A percentile compares a stretch with the other conserved stretches of the same genome.
phyloP scores from a whole-genome alignment of 2,797 vertebrate species.

The Gymnothorax javanicus region DNA sequence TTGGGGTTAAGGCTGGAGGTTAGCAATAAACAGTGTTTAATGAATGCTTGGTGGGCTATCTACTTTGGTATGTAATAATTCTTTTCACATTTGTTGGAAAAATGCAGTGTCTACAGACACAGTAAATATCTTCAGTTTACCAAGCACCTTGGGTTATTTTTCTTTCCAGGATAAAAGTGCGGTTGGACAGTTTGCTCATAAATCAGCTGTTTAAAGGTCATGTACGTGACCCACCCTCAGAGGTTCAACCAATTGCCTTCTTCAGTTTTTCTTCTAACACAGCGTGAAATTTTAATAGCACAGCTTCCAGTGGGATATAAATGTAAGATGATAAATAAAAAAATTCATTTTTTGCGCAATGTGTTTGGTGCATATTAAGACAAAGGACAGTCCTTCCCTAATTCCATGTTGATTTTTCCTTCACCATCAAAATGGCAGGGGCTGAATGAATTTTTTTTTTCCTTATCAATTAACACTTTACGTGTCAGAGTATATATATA shows the following conservation, averaged over 20 bases:
- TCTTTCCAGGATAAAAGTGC: background rate
- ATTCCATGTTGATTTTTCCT: background rate
- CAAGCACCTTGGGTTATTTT: background rate
- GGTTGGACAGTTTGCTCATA: background rate
- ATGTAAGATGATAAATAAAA: background rate
- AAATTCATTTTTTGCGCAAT: background rate
- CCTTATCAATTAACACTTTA: background rate
- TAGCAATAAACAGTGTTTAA: background rate
- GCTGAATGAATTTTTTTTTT: background rate
- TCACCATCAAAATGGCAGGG: background rate
- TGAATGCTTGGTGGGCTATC: background rate
- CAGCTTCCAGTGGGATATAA: background rate
- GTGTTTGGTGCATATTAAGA: background rate
- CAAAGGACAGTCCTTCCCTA: background rate
- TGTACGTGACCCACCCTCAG: background rate
- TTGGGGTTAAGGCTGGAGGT: background rate
- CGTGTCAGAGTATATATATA: no score
- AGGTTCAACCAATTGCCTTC: background rate
- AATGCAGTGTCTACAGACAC: background rate
- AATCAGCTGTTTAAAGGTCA: background rate
- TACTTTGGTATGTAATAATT: background rate
- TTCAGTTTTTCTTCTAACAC: background rate
- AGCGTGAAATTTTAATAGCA: background rate
- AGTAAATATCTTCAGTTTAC: background rate
- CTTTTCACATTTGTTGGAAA: background rate